Evolutionary conservation across 2,797 vertebrate species (phyloP).

Genomic region (Trachurus trachurus): DNA sequence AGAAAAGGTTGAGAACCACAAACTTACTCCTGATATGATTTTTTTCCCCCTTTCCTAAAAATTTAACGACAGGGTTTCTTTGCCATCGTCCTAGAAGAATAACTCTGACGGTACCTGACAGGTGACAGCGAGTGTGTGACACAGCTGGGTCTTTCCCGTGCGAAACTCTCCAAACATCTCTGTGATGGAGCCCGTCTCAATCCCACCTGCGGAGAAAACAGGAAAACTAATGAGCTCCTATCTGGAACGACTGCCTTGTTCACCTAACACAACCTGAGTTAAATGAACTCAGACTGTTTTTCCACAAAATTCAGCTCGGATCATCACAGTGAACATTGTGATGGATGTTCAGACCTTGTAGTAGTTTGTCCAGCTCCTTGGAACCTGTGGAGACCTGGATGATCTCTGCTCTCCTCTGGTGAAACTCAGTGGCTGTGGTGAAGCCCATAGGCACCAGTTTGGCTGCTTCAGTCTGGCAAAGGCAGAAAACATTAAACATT

Average conservation of each 20-base stretch:
- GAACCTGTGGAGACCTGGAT: constrained; percentile 98
- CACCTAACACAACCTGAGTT: not conserved
- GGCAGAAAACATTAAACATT: not conserved
- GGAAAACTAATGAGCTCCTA: not conserved
- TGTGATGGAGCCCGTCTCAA: constrained; percentile 98
- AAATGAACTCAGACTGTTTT: not conserved
- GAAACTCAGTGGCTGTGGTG: constrained; percentile 97
- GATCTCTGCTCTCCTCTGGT: constrained; percentile 96
- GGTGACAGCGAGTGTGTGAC: constrained; percentile 96
- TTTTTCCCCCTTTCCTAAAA: too few relatives aligned
- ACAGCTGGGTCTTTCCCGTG: constrained; percentile 97
- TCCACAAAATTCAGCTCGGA: not conserved
- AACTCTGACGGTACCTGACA: constrained; percentile 88
- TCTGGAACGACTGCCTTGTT: not conserved
- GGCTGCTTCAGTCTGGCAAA: constrained; percentile 91
- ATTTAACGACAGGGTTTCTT: not conserved
- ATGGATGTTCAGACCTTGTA: constrained; percentile 87
- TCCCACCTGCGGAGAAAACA: constrained; percentile 87
- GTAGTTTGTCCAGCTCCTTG: constrained; percentile 97
- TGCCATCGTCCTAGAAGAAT: not conserved
- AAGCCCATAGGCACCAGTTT: constrained; percentile 99
- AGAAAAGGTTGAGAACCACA: too few relatives aligned
- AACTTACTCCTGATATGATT: too few relatives aligned
- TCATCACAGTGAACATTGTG: not conserved
- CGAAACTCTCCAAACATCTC: constrained; percentile 99